phyloP scores from a whole-genome alignment of 2,888 invertebrate genomes.

The Noctuana brunneofusca region DNA sequence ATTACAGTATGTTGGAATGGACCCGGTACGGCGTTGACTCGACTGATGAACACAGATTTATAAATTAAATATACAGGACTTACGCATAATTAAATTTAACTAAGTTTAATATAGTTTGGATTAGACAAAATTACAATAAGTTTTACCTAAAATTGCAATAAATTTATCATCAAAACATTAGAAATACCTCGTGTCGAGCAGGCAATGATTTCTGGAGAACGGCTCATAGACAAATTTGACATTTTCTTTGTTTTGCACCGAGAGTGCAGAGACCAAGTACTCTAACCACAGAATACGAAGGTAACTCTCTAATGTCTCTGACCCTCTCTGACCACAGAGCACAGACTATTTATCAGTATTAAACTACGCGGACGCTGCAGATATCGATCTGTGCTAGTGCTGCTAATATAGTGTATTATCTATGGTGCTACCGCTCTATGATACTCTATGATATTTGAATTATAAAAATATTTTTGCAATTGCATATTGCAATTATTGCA shows the following conservation, averaged over 20 bases:
- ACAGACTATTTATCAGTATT: too few species aligned
- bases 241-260: not conserved
- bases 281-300: too few species aligned
- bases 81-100: not conserved
- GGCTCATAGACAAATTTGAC: slow-evolving; percentile 6
- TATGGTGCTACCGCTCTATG: too few species aligned
- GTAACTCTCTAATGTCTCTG: too few species aligned
- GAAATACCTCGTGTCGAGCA: slow-evolving; percentile 53
- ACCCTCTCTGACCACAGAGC: too few species aligned
- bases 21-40: slow-evolving; percentile 6
- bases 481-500: too few species aligned
- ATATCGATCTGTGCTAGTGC: too few species aligned
- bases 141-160: not conserved
- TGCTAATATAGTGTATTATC: too few species aligned
- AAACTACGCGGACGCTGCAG: too few species aligned
- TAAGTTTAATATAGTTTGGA: not conserved
- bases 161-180: slow-evolving; percentile 47
- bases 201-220: slow-evolving; percentile 40
- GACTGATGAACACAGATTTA: not conserved
- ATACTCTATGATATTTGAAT: too few species aligned
- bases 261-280: too few species aligned
- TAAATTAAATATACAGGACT: not conserved
- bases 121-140: not conserved
- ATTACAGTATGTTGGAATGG: slow-evolving; percentile 28
- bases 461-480: too few species aligned